These are phyloP conservation scores for Platichthys stellatus DNA, from an alignment of 2,113 vertebrate species.

Conservation along the genomic window DNA sequence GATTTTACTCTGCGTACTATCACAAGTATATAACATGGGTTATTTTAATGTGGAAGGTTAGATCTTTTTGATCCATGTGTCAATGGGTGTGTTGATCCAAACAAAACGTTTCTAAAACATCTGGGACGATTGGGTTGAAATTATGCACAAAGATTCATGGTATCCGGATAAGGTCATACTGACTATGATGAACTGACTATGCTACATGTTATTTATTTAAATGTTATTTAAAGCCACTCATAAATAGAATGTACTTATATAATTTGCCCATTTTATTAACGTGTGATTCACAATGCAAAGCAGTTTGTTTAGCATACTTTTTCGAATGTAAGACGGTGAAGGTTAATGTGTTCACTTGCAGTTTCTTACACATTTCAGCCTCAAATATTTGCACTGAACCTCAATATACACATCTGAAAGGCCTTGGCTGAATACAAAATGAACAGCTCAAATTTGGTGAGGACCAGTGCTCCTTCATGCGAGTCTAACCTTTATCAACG, in stretches of 20 bases:
- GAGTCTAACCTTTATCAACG: not conserved
- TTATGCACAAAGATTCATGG: too few relatives aligned
- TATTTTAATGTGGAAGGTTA: too few relatives aligned
- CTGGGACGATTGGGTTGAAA: too few relatives aligned
- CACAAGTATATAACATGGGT: too few relatives aligned
- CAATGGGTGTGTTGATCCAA: too few relatives aligned
- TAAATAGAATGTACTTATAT: not conserved
- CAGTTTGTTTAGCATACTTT: not conserved
- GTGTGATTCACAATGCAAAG: not conserved
- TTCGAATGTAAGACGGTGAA: constrained; percentile 1
- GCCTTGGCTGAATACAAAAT: constrained; percentile 35
- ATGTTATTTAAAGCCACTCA: too few relatives aligned
- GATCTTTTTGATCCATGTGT: too few relatives aligned
- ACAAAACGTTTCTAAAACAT: too few relatives aligned
- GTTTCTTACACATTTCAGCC: constrained; percentile 33
- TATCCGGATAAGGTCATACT: too few relatives aligned
- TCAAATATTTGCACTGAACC: constrained; percentile 45
- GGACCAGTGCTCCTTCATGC: not conserved
- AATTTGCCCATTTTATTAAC: not conserved
- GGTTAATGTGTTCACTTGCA: constrained; percentile 29
- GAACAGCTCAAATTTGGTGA: constrained; percentile 1
- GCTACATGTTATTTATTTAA: too few relatives aligned
- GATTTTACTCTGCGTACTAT: too few relatives aligned
- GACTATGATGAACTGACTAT: too few relatives aligned
- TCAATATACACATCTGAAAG: constrained; percentile 33